A percentile compares a stretch with the other conserved stretches of the same genome.
These are phyloP conservation scores for Bombus cullumanus DNA, from an alignment of 1,140 invertebrate species.

Conservation along the genomic window DNA sequence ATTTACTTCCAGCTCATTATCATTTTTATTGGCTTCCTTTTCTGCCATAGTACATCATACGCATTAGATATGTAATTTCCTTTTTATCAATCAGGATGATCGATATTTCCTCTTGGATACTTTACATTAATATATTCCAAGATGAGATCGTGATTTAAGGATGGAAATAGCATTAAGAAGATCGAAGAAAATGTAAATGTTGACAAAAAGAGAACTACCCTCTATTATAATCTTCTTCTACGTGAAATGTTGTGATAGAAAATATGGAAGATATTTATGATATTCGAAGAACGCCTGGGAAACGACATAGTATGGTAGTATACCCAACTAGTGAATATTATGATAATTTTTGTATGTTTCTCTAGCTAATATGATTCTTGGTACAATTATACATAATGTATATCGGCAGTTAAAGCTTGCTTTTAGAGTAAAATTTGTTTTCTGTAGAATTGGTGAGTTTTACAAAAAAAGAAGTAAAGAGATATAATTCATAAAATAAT, in stretches of 20 bases:
- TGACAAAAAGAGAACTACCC: not conserved
- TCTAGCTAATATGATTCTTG: not conserved
- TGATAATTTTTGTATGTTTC: not conserved
- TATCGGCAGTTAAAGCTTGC: not conserved
- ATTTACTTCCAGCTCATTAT: slow-evolving; percentile 21
- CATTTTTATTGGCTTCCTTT: slow-evolving; percentile 13
- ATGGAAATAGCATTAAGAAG: not conserved
- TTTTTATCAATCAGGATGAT: not conserved
- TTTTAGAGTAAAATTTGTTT: not conserved
- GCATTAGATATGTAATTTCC: not conserved
- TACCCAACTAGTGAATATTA: not conserved
- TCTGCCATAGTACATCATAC: not conserved
- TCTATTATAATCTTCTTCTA: not conserved
- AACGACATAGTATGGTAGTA: not conserved
- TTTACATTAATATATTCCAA: not conserved
- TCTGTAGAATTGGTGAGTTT: not conserved
- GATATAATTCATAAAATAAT: not conserved
- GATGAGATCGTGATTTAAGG: not conserved
- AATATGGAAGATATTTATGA: not conserved
- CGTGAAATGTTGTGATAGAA: not conserved
- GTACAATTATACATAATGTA: not conserved
- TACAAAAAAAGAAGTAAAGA: not conserved
- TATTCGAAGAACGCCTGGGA: not conserved
- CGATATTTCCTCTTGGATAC: not conserved
- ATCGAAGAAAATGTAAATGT: not conserved